Evolutionary conservation across 2,113 vertebrate species (phyloP), one percentile per base, ranked within the genome.

Genomic region (Candoia aspera): DNA sequence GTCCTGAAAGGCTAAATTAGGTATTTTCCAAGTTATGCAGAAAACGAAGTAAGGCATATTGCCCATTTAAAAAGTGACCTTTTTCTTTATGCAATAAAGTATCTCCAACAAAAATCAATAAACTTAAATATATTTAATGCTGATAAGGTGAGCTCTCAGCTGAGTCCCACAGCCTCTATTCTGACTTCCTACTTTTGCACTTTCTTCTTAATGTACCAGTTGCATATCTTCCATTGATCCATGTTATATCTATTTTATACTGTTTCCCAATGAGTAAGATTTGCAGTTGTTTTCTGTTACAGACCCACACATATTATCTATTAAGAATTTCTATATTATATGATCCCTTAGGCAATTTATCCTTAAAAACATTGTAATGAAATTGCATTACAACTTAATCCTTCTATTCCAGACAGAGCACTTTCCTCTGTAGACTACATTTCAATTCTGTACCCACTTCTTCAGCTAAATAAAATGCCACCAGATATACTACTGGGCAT

Each of bases 301-400:
- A 46, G 62, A 49, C 58, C 58, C 57, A 58, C 49, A 49, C 87
- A 42, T 88, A 15, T 57, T 87, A 23, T 88, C 58, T 64, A 15
- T 49, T 88, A 58, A 37, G 62, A 59, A 49, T 88, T 88, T 88
- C 59, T 49, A 57, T 46, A 88, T 88, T 88, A 88, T 88, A 88
- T 62, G 59, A 26, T 13, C 12, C 24, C 42, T 88, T 13, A 88
- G 49, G 4, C 37, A 46, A 62, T 60, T 62, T 12, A 26, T 12
- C 49, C 23, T 88, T 62, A 49, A 12, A 88, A 21, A 42, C 23
- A 64, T 62, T 64, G 42, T 62, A 88, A 88, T 64, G 21, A 37
- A 64, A n/a, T 6, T 62, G 42, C 37, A 62, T 88, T 88, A 26
- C 59, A 62, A 23, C 58, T 62, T 88, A 24, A 88, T 88, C 59